Conservation (phyloP, 1,140 invertebrate genomes). For the Drosophila biarmipes region DNA sequence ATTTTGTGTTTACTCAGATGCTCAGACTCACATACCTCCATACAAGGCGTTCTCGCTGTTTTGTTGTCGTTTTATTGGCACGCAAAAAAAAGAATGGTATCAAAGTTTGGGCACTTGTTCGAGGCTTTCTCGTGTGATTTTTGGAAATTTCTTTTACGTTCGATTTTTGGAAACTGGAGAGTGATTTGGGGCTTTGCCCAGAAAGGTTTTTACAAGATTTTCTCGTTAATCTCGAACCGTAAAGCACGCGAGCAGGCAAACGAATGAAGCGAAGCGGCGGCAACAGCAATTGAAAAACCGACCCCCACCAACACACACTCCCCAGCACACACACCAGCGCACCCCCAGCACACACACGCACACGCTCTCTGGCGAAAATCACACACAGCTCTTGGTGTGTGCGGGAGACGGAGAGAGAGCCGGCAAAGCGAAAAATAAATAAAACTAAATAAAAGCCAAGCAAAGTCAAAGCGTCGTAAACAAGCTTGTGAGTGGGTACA, state of each 20-base stretch:
- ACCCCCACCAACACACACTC: conserved; percentile 37
- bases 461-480: conserved; percentile 63
- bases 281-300: conserved; percentile 72
- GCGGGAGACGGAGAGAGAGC: conserved; percentile 45
- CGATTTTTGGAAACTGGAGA: neutral
- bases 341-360: conserved; percentile 2
- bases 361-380: conserved; percentile 22
- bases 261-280: conserved; percentile 79
- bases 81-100: conserved; percentile 13
- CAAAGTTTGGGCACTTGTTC: neutral
- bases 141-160: neutral
- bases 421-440: conserved; percentile 49
- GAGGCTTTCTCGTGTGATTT: neutral
- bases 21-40: conserved; percentile 44
- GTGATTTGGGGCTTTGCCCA: neutral
- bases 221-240: conserved; percentile 66
- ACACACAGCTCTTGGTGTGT: conserved; percentile 39
- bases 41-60: conserved; percentile 43
- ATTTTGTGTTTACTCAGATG: conserved; percentile 10
- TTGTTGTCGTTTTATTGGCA: conserved; percentile 15
- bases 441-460: conserved; percentile 53
- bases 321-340: conserved; percentile 5
- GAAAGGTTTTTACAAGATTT: conserved; percentile 27
- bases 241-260: conserved; percentile 77
- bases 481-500: conserved; percentile 40